Evolutionary conservation across 2,888 invertebrate genomes (phyloP).

Genomic region (Zonitis immaculata): DNA sequence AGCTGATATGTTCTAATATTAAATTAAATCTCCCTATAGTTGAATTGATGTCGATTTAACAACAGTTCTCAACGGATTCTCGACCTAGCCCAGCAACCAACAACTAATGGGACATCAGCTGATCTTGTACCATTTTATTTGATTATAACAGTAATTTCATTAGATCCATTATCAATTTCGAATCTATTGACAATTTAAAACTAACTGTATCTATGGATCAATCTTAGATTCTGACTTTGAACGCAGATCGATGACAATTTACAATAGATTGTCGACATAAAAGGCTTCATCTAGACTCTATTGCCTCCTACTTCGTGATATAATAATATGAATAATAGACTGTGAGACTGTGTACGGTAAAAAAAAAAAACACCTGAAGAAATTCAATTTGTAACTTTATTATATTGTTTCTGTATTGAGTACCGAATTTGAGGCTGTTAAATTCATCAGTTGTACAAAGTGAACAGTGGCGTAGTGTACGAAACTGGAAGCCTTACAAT

Average conservation of each 20-base stretch:
- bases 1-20: constrained; percentile 14
- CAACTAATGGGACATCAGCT: background rate
- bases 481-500: too few relatives aligned
- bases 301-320: too few relatives aligned
- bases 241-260: constrained; percentile 9
- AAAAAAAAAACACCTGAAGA: too few relatives aligned
- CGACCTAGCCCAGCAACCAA: background rate
- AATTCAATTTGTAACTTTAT: too few relatives aligned
- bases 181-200: constrained; percentile 2
- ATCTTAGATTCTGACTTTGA: constrained; percentile 1
- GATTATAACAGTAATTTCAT: background rate
- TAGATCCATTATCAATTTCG: too few relatives aligned
- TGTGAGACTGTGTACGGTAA: too few relatives aligned
- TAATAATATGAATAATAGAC: background rate
- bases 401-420: too few relatives aligned
- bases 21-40: constrained; percentile 14
- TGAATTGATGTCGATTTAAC: constrained; percentile 12
- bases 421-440: too few relatives aligned
- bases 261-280: background rate
- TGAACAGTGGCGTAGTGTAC: too few relatives aligned
- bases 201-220: constrained; percentile 12
- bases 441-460: too few relatives aligned
- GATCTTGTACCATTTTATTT: background rate
- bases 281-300: constrained; percentile 4
- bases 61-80: background rate